phyloP scores from a whole-genome alignment of 2,797 vertebrate genomes.

The Antennarius maculatus region DNA sequence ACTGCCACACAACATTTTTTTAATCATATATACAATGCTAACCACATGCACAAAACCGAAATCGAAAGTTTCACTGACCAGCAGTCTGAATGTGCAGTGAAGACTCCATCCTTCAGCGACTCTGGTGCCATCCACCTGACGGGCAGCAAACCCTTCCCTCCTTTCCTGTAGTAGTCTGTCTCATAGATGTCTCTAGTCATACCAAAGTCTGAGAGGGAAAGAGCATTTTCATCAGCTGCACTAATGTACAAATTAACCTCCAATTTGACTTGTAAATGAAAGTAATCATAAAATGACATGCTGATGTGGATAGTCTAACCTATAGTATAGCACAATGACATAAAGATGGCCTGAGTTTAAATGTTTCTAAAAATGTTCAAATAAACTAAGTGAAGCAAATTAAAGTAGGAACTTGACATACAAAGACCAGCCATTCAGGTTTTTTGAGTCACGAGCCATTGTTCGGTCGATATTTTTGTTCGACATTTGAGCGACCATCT shows the following conservation, averaged over 20 bases:
- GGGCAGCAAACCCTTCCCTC: conserved; percentile 93
- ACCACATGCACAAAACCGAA: not conserved
- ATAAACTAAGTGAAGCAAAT: no score
- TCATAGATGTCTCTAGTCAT: conserved; percentile 99
- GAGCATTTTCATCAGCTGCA: not conserved
- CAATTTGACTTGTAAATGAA: no score
- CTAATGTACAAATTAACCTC: not conserved
- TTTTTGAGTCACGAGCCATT: no score
- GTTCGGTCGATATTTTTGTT: no score
- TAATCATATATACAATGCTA: not conserved
- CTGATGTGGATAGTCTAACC: no score
- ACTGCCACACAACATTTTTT: not conserved
- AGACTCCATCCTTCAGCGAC: conserved; percentile 95
- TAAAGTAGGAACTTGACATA: no score
- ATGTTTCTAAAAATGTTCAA: no score
- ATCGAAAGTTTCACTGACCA: conserved; percentile 84
- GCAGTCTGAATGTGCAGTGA: conserved; percentile 93
- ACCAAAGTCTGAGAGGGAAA: conserved; percentile 87
- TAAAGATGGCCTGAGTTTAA: no score
- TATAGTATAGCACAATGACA: no score
- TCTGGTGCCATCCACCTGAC: conserved; percentile 98
- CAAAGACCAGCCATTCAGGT: no score
- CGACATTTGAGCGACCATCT: no score
- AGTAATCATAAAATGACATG: no score
- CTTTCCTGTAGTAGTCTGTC: conserved; percentile 97